Percentiles rank a stretch among this genome's conserved stretches.
Conservation (phyloP, 2,113 vertebrate genomes). For the Rhinoptilus africanus region DNA sequence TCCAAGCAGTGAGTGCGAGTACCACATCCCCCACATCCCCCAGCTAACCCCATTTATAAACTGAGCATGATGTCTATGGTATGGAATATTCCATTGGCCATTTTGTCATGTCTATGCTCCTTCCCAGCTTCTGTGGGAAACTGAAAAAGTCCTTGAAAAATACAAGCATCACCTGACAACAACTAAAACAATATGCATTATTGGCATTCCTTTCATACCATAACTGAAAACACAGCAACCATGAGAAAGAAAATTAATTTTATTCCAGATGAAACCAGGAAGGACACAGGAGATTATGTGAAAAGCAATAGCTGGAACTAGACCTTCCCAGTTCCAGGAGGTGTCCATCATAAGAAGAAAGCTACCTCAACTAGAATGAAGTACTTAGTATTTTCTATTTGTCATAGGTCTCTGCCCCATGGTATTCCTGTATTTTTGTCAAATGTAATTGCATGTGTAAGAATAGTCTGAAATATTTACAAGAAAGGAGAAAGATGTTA, state of each 20-base stretch:
- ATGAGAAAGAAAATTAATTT: background rate
- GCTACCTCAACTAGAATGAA: background rate
- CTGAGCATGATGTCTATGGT: background rate
- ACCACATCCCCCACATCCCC: background rate
- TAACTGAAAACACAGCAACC: background rate
- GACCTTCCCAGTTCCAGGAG: background rate
- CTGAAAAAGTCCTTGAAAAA: background rate
- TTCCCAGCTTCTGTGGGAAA: background rate
- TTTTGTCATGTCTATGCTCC: background rate
- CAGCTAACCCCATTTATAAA: background rate
- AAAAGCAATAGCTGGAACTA: background rate
- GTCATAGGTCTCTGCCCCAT: background rate
- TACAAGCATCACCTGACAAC: background rate
- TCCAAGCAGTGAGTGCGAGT: background rate
- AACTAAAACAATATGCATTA: background rate
- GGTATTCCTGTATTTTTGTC: background rate
- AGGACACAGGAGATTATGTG: background rate
- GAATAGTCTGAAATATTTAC: background rate
- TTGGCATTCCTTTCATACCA: background rate
- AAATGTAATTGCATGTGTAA: background rate
- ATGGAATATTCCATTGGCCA: background rate
- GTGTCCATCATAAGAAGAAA: background rate
- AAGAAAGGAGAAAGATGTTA: background rate
- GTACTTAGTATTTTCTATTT: background rate
- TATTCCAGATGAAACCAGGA: background rate